Evolutionary conservation across 2,113 vertebrate species (phyloP).

Genomic region (Rhinoderma darwinii): DNA sequence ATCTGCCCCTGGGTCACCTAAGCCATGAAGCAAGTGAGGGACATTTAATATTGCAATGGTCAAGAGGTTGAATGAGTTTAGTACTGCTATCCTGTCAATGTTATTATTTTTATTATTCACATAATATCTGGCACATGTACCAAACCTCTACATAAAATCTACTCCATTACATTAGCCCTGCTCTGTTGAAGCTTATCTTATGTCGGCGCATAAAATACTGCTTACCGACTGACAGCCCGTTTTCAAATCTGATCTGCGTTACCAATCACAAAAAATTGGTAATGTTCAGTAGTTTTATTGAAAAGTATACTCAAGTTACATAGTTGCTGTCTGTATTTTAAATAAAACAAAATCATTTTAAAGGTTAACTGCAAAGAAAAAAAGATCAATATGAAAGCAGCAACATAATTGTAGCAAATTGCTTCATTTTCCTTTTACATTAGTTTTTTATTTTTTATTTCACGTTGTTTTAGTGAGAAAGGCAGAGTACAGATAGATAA

Average conservation of each 20-base stretch:
- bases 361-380: background rate
- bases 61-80: background rate
- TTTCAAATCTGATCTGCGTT: background rate
- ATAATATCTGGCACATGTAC: background rate
- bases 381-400: too few species aligned
- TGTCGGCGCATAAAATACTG: background rate
- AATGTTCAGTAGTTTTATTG: constrained; percentile 14
- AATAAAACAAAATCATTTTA: background rate
- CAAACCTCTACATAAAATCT: background rate
- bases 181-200: background rate
- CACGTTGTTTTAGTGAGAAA: too few species aligned
- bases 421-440: too few species aligned
- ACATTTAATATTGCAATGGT: background rate
- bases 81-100: background rate
- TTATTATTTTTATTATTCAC: background rate
- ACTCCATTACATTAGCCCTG: background rate
- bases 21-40: too few species aligned
- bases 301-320: background rate
- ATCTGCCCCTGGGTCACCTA: too few species aligned
- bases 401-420: too few species aligned
- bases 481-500: too few species aligned
- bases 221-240: background rate
- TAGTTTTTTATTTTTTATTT: too few species aligned
- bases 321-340: background rate
- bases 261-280: background rate